phyloP scores from a whole-genome alignment of 92 coral and sea anemone species.

The Meandrina meandrites region DNA sequence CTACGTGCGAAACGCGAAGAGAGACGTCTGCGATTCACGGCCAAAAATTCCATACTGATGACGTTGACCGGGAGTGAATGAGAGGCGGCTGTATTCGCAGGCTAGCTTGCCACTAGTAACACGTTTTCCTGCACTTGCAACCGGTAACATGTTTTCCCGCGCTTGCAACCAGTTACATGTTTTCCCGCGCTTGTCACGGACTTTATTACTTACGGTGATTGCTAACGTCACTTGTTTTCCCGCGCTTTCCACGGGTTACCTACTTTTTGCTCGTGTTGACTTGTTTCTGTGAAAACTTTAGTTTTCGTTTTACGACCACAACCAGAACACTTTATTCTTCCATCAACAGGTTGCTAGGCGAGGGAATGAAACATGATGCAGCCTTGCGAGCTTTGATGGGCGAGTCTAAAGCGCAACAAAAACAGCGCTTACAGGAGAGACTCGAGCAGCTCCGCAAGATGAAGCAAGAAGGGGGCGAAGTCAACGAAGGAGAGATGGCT shows the following conservation, averaged over 20 bases:
- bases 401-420: conserved; percentile 87
- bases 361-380: conserved; percentile 91
- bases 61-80: too few species aligned
- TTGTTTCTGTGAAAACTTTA: neutral
- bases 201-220: too few species aligned
- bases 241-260: neutral
- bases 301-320: neutral
- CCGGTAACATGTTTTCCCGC: too few species aligned
- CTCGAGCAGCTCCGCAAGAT: conserved; percentile 77
- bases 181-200: neutral
- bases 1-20: too few species aligned
- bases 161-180: neutral
- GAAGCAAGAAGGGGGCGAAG: conserved; percentile 84
- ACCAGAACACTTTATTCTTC: neutral
- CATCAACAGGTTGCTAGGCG: conserved; percentile 77
- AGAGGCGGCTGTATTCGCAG: too few species aligned
- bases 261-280: neutral
- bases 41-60: too few species aligned
- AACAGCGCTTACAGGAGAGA: conserved; percentile 78
- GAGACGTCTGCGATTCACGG: too few species aligned
- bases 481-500: conserved; percentile 76
- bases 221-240: neutral
- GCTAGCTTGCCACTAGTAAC: too few species aligned
- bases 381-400: conserved; percentile 87
- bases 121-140: too few species aligned